Evolutionary conservation across 2,797 vertebrate species (phyloP).

Genomic region (Rhinoraja longicauda): DNA sequence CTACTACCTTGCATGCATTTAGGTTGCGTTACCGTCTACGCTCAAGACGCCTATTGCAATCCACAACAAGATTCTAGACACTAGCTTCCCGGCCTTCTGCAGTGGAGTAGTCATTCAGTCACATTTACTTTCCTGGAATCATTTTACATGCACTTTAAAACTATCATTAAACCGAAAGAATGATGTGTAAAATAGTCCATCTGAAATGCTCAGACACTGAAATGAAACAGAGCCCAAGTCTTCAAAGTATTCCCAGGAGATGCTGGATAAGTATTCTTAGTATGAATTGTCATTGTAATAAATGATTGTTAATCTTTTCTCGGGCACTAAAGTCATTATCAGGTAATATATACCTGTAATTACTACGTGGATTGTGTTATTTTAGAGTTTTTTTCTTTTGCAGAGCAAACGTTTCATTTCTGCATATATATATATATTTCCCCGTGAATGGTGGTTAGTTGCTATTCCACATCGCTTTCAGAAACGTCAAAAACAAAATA

Average conservation of each 20-base stretch:
- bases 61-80: not conserved
- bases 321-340: too few relatives aligned
- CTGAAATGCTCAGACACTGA: not conserved
- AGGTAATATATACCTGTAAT: not conserved
- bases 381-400: not conserved
- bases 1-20: not conserved
- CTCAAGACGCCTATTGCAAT: not conserved
- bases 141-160: not conserved
- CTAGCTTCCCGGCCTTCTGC: not conserved
- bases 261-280: not conserved
- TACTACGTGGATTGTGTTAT: not conserved
- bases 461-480: not conserved
- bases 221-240: not conserved
- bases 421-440: not conserved
- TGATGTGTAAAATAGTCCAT: not conserved
- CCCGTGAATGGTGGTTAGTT: not conserved
- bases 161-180: not conserved
- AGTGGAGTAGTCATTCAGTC: not conserved
- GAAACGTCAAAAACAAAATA: not conserved
- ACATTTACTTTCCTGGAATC: not conserved
- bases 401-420: not conserved
- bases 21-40: conserved; percentile 25
- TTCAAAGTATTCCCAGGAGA: not conserved
- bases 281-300: not conserved
- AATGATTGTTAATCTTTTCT: not conserved